A percentile compares a stretch with the other conserved stretches of the same genome.
Evolutionary conservation across 2,888 invertebrate species (phyloP).

Genomic region (Julus scanicus): DNA sequence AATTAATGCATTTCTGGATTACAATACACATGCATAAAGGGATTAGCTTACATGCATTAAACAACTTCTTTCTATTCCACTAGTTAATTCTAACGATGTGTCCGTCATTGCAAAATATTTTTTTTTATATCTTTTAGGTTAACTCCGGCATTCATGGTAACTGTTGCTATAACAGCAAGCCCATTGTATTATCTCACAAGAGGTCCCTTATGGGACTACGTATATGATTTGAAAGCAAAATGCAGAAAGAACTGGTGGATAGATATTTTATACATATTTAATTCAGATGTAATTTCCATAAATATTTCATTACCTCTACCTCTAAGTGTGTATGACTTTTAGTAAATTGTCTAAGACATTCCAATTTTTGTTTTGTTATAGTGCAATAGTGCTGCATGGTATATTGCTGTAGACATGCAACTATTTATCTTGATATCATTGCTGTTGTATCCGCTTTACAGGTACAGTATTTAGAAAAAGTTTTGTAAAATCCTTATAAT

Average conservation of each 20-base stretch:
- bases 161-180: background rate
- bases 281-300: too few relatives aligned
- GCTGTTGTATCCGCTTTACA: background rate
- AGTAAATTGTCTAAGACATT: background rate
- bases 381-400: constrained; percentile 28
- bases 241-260: constrained; percentile 29
- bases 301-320: too few relatives aligned
- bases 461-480: background rate
- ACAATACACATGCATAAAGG: too few relatives aligned
- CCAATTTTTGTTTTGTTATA: background rate
- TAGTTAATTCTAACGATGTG: too few relatives aligned
- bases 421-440: background rate
- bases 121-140: background rate
- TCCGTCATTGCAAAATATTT: too few relatives aligned
- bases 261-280: background rate
- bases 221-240: background rate
- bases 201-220: background rate
- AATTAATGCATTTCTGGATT: too few relatives aligned
- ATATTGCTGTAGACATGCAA: constrained; percentile 45
- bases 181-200: background rate
- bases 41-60: too few relatives aligned
- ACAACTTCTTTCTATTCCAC: background rate
- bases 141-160: background rate
- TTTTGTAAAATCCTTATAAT: background rate
- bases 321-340: too few relatives aligned